Evolutionary conservation across 2,888 invertebrate genomes (phyloP), one percentile per base, ranked within the genome.

Genomic region (Abrostola tripartita): DNA sequence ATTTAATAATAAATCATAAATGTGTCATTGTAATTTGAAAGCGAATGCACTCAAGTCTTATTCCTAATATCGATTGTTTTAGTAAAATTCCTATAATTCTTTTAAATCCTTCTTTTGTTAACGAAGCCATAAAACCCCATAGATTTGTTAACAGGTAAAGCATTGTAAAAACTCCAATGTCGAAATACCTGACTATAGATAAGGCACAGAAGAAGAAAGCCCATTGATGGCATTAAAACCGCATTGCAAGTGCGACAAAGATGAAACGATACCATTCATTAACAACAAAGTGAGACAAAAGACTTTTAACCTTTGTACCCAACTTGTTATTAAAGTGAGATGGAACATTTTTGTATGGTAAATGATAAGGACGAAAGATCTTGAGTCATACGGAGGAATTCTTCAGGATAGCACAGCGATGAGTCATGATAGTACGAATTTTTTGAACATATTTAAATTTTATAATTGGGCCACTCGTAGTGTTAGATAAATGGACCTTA

Each of bases 301-400:
- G 7, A 12, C n/a, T 10, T 24, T 14, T 37, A 60, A 59, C 44
- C 7, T 42, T 12, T 56, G 41, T 8, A 54, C 55, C 7, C 50
- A 40, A 44, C 42, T 14, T 53, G 50, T 14, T 37, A 54, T 61
- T 66, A 44, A 41, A 64, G 42, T 9, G 68, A 67, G 62, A 74
- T 24, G 52, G 61, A 38, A 10, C 12, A 67, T 59, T 53, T 57
- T 57, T 36, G 12, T 47, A n/a, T 12, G 58, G 53, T 37, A 63
- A 63, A 42, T 41, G 61, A 79, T 61, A 76, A 71, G 66, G 79
- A 81, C 59, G 50, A 65, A 54, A 38, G 38, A 63, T 10, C 5
- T 35, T 80, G 80, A 80, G 66, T 80, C 80, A 80, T 49, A 12
- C 7, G 1, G 9, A 51, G 63, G 36, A 52, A 41, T 66, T 67